Percentiles rank a stretch among this genome's conserved stretches.
Evolutionary conservation across 1,140 invertebrate genomes (phyloP).

Genomic region (Drosophila micromelanica): DNA sequence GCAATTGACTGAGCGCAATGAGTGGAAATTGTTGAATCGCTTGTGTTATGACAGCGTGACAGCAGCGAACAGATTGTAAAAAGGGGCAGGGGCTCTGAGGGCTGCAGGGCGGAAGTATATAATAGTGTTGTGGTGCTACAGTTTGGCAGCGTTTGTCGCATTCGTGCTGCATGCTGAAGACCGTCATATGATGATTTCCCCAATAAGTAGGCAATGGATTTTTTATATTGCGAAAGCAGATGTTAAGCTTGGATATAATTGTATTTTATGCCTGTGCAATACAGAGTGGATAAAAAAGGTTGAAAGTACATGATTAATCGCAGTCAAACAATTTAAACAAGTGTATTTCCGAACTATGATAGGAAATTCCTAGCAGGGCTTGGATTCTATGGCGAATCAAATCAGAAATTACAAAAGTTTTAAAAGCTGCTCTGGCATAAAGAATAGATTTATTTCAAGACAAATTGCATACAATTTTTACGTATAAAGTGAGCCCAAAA

Average conservation of each 20-base stretch:
- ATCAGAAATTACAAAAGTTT: too few species aligned
- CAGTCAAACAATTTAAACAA: not conserved
- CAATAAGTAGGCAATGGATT: conserved; percentile 53
- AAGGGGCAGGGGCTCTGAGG: not conserved
- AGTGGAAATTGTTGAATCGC: conserved; percentile 64
- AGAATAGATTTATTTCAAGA: too few species aligned
- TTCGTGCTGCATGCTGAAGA: conserved; percentile 51
- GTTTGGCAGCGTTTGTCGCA: conserved; percentile 22
- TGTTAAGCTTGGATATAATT: not conserved
- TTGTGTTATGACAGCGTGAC: conserved; percentile 39
- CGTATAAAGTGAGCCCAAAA: too few species aligned
- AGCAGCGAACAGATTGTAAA: not conserved
- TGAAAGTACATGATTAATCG: not conserved
- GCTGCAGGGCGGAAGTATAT: not conserved
- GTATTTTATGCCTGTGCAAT: not conserved
- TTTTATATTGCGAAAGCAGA: conserved; percentile 17
- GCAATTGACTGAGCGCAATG: conserved; percentile 74
- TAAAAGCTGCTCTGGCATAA: too few species aligned
- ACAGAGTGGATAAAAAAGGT: not conserved
- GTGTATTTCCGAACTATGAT: too few species aligned
- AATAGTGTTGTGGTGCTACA: conserved; percentile 8
- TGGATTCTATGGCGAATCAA: too few species aligned
- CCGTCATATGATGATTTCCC: conserved; percentile 42
- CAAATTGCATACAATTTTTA: too few species aligned
- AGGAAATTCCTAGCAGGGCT: too few species aligned